Evolutionary conservation across 2,888 invertebrate genomes (phyloP).

Genomic region (Sthenelais limicola): DNA sequence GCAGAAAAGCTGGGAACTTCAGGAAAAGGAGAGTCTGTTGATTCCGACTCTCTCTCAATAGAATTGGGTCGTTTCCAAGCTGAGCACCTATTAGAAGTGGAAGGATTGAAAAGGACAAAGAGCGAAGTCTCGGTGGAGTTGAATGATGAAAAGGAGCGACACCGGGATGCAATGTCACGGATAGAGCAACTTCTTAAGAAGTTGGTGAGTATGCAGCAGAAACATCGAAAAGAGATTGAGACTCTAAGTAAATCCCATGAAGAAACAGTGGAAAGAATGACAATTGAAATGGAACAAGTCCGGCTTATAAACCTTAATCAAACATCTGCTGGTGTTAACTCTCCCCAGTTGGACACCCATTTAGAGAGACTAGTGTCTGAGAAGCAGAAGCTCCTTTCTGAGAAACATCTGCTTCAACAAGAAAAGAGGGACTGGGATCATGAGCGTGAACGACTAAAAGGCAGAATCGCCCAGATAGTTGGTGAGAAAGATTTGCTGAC

Average conservation of each 20-base stretch:
- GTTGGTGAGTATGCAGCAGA: slow-evolving; percentile 30
- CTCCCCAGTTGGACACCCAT: slow-evolving; percentile 7
- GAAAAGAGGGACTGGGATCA: slow-evolving; percentile 20
- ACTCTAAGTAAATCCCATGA: slow-evolving; percentile 6
- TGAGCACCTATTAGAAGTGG: slow-evolving; percentile 29
- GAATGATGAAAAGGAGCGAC: slow-evolving; percentile 13
- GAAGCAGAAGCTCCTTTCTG: slow-evolving; percentile 15
- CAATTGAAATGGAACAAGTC: slow-evolving; percentile 1
- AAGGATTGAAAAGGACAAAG: slow-evolving; percentile 14
- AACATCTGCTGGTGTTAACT: not conserved
- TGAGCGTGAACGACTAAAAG: slow-evolving; percentile 15
- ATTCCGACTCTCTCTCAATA: not conserved
- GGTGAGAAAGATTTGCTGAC: slow-evolving; percentile 28
- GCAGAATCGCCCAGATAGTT: slow-evolving; percentile 17
- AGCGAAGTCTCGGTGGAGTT: slow-evolving; percentile 10
- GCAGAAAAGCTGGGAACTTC: not conserved
- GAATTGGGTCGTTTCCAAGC: slow-evolving; percentile 24
- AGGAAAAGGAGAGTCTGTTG: not conserved
- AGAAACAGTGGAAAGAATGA: slow-evolving; percentile 9
- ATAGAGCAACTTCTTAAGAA: slow-evolving; percentile 27
- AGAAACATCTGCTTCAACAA: slow-evolving; percentile 17
- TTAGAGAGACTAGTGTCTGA: slow-evolving; percentile 18
- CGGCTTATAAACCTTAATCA: too few relatives aligned
- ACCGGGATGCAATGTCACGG: slow-evolving; percentile 29
- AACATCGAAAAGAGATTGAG: slow-evolving; percentile 24